phyloP scores from a whole-genome alignment of 2,113 vertebrate species.

The Stictonetta naevosa region DNA sequence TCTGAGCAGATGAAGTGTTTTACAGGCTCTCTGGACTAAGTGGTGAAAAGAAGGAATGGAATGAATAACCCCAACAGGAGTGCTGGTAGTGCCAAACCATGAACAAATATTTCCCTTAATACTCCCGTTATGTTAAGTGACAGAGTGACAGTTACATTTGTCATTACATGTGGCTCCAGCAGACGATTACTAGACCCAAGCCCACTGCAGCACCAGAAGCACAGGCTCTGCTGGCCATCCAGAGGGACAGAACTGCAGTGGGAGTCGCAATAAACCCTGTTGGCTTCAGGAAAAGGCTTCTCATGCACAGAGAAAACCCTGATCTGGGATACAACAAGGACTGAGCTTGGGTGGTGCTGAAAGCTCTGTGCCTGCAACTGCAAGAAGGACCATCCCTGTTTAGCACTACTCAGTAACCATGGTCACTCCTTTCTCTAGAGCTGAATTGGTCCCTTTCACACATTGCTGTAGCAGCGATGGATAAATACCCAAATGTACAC shows the following conservation, averaged over 20 bases:
- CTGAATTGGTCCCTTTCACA: neutral
- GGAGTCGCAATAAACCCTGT: neutral
- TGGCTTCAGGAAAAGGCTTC: neutral
- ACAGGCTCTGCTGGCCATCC: neutral
- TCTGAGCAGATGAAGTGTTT: constrained; percentile 52
- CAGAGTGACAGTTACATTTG: constrained; percentile 50
- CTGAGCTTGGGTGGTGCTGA: neutral
- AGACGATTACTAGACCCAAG: neutral
- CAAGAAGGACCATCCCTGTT: constrained; percentile 11
- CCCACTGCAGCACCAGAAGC: neutral
- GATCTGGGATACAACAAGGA: rapidly evolving
- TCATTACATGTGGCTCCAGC: neutral
- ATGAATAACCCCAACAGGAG: constrained; percentile 42
- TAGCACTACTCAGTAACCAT: neutral
- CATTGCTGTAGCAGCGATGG: neutral
- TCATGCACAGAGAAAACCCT: neutral
- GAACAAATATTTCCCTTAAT: constrained; percentile 57
- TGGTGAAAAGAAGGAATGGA: constrained; percentile 54
- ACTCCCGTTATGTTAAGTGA: neutral
- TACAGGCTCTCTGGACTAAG: constrained; percentile 25
- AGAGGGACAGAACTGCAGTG: neutral
- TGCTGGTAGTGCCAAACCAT: constrained; percentile 42
- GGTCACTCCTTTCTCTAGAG: neutral
- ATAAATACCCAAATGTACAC: neutral
- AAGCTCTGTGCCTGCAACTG: neutral